Evolutionary conservation across 2,888 invertebrate genomes (phyloP).

Genomic region (Drosophila koepferae): DNA sequence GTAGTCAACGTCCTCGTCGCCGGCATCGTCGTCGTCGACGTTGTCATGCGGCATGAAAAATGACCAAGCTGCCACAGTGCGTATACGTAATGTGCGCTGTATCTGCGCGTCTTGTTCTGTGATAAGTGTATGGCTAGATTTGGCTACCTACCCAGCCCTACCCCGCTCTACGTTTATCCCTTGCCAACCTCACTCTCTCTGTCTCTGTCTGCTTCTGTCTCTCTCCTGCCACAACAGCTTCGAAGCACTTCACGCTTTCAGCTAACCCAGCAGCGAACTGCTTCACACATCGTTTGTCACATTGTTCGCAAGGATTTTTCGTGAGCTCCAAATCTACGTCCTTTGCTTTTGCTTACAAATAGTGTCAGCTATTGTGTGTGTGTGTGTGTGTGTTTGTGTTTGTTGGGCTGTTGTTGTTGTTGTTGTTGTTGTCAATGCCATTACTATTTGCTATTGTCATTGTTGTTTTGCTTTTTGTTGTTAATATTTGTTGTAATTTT

Average conservation of each 20-base stretch:
- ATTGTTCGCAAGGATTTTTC: slow-evolving; percentile 68
- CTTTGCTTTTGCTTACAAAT: slow-evolving; percentile 51
- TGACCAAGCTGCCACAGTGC: slow-evolving; percentile 68
- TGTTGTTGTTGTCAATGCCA: slow-evolving; percentile 65
- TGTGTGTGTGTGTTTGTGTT: slow-evolving; percentile 1
- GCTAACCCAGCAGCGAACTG: slow-evolving; percentile 57
- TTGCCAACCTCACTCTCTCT: neutral
- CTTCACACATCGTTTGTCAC: slow-evolving; percentile 80
- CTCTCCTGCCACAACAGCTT: slow-evolving; percentile 26
- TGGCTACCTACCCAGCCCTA: slow-evolving; percentile 11
- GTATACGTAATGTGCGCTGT: slow-evolving; percentile 68
- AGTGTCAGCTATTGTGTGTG: slow-evolving; percentile 49
- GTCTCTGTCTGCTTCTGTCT: neutral
- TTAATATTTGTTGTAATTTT: slow-evolving; percentile 76
- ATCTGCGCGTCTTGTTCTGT: slow-evolving; percentile 44
- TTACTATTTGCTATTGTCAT: slow-evolving; percentile 72
- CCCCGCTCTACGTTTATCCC: neutral
- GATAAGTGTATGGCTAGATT: slow-evolving; percentile 74
- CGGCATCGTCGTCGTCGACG: slow-evolving; percentile 14
- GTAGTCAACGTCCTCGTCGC: slow-evolving; percentile 64
- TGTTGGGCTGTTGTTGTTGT: slow-evolving; percentile 34
- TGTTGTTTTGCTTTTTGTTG: slow-evolving; percentile 41
- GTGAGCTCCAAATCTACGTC: slow-evolving; percentile 57
- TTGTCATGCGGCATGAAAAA: slow-evolving; percentile 68
- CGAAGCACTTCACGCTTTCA: slow-evolving; percentile 61